Conservation (phyloP, 1,140 invertebrate species). For the Cyrtorhinus lividipennis region DNA sequence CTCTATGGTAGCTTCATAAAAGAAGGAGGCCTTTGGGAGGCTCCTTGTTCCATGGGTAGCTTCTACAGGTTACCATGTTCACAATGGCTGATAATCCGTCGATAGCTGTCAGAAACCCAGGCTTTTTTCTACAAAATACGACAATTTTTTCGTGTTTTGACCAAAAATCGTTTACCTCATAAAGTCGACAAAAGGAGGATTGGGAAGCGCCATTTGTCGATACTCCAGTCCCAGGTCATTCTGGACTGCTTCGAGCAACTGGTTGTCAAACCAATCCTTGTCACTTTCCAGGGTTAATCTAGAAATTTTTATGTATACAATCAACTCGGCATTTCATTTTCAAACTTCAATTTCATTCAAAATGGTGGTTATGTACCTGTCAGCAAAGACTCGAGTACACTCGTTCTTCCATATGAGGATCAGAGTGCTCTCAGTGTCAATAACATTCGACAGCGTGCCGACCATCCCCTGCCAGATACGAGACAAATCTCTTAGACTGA, state of each 20-base stretch:
- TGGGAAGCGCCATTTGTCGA: slow-evolving; percentile 49
- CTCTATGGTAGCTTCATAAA: too few relatives aligned
- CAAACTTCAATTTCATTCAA: too few relatives aligned
- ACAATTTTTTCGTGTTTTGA: too few relatives aligned
- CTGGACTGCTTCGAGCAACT: slow-evolving; percentile 45
- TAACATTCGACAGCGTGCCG: slow-evolving; percentile 71
- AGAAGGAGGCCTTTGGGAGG: too few relatives aligned
- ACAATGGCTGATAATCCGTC: too few relatives aligned
- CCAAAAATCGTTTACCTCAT: slow-evolving; percentile 47
- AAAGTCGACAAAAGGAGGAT: slow-evolving; percentile 81
- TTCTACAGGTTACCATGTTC: too few relatives aligned
- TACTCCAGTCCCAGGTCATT: slow-evolving; percentile 51
- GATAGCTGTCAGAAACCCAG: too few relatives aligned
- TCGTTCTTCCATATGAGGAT: slow-evolving; percentile 93
- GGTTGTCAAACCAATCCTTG: slow-evolving; percentile 65
- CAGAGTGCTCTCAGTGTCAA: slow-evolving; percentile 62
- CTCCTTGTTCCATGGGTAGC: too few relatives aligned
- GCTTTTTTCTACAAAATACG: too few relatives aligned
- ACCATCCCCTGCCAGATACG: slow-evolving; percentile 96
- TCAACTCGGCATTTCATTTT: too few relatives aligned
- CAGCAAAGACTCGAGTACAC: slow-evolving; percentile 78
- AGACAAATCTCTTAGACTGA: slow-evolving; percentile 84
- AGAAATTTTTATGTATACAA: slow-evolving; percentile 44
- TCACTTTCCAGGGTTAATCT: slow-evolving; percentile 63
- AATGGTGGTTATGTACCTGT: slow-evolving; percentile 39